phyloP scores from a whole-genome alignment of 2,888 invertebrate genomes.

The Melipona bicolor region DNA sequence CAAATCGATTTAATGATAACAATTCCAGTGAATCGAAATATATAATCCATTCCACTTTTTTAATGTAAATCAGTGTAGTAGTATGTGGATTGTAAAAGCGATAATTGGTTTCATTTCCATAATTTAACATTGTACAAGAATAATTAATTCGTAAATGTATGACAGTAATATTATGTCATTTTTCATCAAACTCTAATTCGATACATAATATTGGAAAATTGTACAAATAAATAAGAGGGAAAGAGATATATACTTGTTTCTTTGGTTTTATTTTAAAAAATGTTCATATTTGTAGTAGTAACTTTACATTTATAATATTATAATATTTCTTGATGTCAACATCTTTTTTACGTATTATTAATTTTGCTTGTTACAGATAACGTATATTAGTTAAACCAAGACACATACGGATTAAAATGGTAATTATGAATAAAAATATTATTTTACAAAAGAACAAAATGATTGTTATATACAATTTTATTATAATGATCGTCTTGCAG shows the following conservation, averaged over 20 bases:
- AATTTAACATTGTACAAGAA: neutral
- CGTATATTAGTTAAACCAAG: neutral
- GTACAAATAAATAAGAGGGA: neutral
- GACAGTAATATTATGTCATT: neutral
- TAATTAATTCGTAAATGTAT: neutral
- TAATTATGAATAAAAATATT: constrained; percentile 31
- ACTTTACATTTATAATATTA: neutral
- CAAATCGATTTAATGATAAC: neutral
- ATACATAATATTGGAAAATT: neutral
- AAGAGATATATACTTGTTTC: too few species aligned
- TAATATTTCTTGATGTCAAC: neutral
- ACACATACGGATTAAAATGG: constrained; percentile 46
- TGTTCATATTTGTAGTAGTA: too few species aligned
- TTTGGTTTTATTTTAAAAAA: too few species aligned
- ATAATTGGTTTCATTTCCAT: neutral
- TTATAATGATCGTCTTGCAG: constrained; percentile 47
- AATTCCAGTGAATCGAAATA: neutral
- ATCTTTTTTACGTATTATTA: neutral
- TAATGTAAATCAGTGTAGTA: neutral
- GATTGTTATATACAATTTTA: neutral
- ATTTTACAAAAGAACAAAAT: neutral
- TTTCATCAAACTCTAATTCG: neutral
- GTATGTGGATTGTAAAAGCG: neutral
- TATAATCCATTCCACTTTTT: neutral
- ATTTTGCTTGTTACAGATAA: constrained; percentile 52